Conservation (phyloP, 2,113 vertebrate species). For the Craseonycteris thonglongyai region DNA sequence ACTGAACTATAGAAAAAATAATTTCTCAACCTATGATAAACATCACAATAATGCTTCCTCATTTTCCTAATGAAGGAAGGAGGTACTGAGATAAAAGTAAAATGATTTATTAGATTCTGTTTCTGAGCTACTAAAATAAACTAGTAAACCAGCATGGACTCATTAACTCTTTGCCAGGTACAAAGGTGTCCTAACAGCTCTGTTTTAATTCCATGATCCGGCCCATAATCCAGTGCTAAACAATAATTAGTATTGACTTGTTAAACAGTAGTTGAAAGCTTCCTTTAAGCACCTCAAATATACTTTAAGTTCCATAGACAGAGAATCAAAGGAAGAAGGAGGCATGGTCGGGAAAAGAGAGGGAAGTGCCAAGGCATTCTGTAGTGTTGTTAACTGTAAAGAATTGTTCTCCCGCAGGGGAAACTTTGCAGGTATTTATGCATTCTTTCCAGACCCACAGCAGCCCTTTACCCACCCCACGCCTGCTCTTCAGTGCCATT, state of each 20-base stretch:
- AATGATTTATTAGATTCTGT: conserved; percentile 76
- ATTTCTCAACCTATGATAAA: conserved; percentile 61
- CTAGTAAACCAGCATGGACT: conserved; percentile 67
- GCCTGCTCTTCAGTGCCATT: background rate
- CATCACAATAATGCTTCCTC: conserved; percentile 63
- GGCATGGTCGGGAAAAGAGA: background rate
- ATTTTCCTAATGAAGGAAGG: conserved; percentile 78
- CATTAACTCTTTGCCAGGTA: conserved; percentile 78
- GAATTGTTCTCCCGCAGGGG: conserved; percentile 66
- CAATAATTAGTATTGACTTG: conserved; percentile 74
- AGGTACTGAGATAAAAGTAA: conserved; percentile 75
- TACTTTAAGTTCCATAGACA: conserved; percentile 66
- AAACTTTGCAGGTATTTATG: conserved; percentile 82
- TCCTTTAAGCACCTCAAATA: conserved; percentile 76
- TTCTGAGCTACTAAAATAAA: conserved; percentile 72
- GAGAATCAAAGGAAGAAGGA: conserved; percentile 47
- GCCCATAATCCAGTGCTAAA: conserved; percentile 77
- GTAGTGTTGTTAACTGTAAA: conserved; percentile 81
- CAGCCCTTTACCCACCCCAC: background rate
- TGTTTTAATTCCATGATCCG: conserved; percentile 82
- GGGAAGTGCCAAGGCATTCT: conserved; percentile 6
- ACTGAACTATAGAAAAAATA: conserved; percentile 57
- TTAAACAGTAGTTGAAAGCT: conserved; percentile 85
- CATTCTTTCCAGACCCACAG: conserved; percentile 77
- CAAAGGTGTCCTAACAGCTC: conserved; percentile 74